A percentile compares a stretch with the other conserved stretches of the same genome.
These are phyloP conservation scores for Aphidoletes aphidimyza DNA, from an alignment of 2,888 invertebrate species.

Conservation along the genomic window DNA sequence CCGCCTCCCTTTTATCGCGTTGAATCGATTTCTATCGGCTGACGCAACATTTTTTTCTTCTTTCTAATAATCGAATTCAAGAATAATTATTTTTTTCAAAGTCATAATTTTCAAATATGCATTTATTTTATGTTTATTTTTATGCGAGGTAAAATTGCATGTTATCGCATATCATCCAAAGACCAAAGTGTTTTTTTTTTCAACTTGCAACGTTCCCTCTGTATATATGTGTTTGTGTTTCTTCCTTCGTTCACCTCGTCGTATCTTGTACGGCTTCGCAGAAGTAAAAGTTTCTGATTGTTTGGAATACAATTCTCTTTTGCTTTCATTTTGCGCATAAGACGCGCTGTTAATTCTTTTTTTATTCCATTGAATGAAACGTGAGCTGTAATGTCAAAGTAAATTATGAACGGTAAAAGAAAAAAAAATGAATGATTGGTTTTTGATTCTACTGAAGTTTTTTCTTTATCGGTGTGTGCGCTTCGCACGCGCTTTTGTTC, in stretches of 20 bases:
- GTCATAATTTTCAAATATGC: no score
- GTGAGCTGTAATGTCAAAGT: neutral
- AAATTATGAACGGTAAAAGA: constrained; percentile 27
- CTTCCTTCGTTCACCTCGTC: neutral
- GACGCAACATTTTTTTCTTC: no score
- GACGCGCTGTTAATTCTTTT: neutral
- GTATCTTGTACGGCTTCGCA: neutral
- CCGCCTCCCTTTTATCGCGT: no score
- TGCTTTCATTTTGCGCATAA: neutral
- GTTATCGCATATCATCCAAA: constrained; percentile 22
- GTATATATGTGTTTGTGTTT: neutral
- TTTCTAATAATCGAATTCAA: no score
- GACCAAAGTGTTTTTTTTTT: neutral
- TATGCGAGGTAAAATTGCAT: neutral
- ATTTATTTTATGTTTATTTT: neutral
- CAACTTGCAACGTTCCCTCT: no score
- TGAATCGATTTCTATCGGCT: no score
- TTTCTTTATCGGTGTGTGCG: neutral
- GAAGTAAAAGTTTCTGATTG: neutral
- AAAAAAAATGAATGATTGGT: constrained; percentile 17
- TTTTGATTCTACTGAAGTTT: neutral
- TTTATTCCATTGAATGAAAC: constrained; percentile 21
- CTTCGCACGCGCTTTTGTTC: neutral
- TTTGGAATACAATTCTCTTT: neutral
- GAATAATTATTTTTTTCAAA: no score